Evolutionary conservation across 2,113 vertebrate species (phyloP).

Genomic region (Columba janthina): DNA sequence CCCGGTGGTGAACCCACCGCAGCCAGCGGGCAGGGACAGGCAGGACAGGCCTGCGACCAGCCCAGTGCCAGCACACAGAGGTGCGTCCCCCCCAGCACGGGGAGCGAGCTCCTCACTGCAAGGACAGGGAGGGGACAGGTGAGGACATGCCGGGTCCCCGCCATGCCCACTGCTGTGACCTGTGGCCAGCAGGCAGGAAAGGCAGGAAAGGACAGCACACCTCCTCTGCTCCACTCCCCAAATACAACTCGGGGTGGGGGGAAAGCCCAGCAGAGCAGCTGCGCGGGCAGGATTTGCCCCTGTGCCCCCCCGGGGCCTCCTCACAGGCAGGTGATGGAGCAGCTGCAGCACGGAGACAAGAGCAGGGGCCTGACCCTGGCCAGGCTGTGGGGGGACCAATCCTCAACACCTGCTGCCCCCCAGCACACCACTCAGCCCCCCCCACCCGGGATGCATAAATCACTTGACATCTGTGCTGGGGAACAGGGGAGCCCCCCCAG

Average conservation of each 20-base stretch:
- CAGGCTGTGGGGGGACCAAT: background rate
- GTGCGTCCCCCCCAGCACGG: too few species aligned
- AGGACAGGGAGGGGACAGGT: background rate
- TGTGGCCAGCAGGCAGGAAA: background rate
- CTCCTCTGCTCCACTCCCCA: background rate
- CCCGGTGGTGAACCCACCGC: background rate
- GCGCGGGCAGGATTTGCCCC: background rate
- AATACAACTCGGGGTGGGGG: background rate
- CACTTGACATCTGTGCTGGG: background rate
- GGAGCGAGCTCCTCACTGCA: background rate
- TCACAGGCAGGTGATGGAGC: slow-evolving; percentile 12
- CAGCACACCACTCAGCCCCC: background rate
- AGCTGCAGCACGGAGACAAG: background rate
- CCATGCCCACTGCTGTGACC: background rate
- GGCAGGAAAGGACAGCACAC: background rate
- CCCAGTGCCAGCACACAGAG: background rate
- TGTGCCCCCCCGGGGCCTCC: background rate
- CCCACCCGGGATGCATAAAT: background rate
- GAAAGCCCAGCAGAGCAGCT: background rate
- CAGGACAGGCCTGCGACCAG: background rate
- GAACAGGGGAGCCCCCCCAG: background rate
- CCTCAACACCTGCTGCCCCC: background rate
- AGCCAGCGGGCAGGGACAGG: background rate
- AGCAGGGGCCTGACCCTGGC: background rate
- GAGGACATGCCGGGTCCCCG: background rate